Evolutionary conservation across 2,797 vertebrate species (phyloP), one percentile per base, ranked within the genome.

Genomic region (Fringilla coelebs): DNA sequence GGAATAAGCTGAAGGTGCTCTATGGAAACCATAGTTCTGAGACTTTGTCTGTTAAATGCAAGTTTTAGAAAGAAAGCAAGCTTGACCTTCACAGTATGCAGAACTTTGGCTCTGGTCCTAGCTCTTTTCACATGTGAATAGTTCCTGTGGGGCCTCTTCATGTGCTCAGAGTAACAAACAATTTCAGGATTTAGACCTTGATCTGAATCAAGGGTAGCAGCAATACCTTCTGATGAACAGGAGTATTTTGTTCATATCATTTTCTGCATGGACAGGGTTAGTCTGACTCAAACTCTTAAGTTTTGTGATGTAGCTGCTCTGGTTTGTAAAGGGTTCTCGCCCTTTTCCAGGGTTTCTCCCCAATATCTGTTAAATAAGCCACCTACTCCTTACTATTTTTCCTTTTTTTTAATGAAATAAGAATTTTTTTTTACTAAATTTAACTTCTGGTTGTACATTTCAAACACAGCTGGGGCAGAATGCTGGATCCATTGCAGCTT

Each of bases 151-250:
- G 93, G 89, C 90, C 95, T 96, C 95, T 90, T 93, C 86, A 16
- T 93, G 95, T 97, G 94, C 95, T 91, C 29, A 63, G 92, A 96
- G 94, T 95, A 96, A 97, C 94, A 97, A 97, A 93, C 84, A 95
- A 92, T 78, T 60, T 65, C 78, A 85, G 75, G 85, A 72, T n/a
- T 92, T 62, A 93, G 85, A 90, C 85, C 90, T 93, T 95, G 81
- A 62, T 95, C 73, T 85, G 65, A 46, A 83, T 3, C 68, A 83
- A 89, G 88, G 74, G 60, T 73, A 94, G 85, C 62, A 61, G 76
- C 65, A 76, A 29, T 31, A 58, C 19, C 28, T 82, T 48, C 80
- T 13, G n/a, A 85, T 18, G 41, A 2, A 34, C 65, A 76, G 17
- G 75, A 80, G 21, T 49, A n/a, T 51, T 60, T 40, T 63, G 24